Evolutionary conservation across 2,113 vertebrate genomes (phyloP).

Genomic region (Bos indicus): DNA sequence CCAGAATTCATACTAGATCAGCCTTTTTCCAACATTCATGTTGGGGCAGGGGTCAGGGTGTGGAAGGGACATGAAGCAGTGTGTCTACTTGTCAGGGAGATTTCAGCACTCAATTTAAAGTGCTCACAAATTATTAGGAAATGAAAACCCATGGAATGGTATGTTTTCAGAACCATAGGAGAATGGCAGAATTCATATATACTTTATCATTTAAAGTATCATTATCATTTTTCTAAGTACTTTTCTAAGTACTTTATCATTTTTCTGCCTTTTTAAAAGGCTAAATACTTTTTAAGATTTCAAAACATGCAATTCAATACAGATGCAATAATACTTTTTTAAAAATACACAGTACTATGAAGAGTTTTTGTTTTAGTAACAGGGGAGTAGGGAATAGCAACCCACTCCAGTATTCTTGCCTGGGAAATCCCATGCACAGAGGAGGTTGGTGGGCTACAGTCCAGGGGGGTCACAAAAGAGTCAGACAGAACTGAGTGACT

Average conservation of each 20-base stretch:
- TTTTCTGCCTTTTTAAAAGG: background rate
- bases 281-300: background rate
- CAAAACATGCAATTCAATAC: background rate
- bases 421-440: background rate
- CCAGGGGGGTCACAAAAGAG: background rate
- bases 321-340: background rate
- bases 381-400: background rate
- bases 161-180: background rate
- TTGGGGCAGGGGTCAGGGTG: background rate
- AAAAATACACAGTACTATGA: background rate
- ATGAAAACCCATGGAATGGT: background rate
- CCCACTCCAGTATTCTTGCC: background rate
- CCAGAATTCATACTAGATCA: background rate
- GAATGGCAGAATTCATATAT: background rate
- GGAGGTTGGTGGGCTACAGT: background rate
- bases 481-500: background rate
- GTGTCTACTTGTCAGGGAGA: background rate
- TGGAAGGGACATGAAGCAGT: background rate
- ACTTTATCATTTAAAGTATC: background rate
- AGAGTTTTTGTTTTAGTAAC: background rate
- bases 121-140: background rate
- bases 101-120: background rate
- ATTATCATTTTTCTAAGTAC: background rate
- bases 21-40: background rate
- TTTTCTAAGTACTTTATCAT: background rate